phyloP scores from a whole-genome alignment of 2,113 vertebrate species.

The Megalops atlanticus region DNA sequence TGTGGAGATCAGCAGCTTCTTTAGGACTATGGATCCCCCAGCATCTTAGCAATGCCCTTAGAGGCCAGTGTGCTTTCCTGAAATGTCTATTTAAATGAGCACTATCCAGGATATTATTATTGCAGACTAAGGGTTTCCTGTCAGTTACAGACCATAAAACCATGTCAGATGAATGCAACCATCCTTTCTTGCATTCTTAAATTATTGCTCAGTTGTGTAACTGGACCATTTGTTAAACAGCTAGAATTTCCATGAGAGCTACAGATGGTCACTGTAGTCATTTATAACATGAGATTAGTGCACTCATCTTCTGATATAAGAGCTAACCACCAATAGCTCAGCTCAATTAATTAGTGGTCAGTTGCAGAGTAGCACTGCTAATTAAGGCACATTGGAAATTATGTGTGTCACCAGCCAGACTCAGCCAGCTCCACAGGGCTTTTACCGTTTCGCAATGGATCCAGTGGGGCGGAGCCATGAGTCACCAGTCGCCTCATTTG shows the following conservation, averaged over 20 bases:
- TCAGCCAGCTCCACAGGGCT: slow-evolving; percentile 9
- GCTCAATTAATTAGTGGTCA: slow-evolving; percentile 72
- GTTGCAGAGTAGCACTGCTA: slow-evolving; percentile 47
- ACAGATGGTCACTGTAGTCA: slow-evolving; percentile 31
- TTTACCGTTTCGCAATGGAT: slow-evolving; percentile 37
- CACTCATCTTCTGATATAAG: slow-evolving; percentile 54
- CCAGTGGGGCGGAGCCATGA: slow-evolving; percentile 38
- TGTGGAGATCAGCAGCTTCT: slow-evolving; percentile 65
- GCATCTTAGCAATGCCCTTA: slow-evolving; percentile 70
- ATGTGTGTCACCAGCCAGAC: neutral
- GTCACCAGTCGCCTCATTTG: slow-evolving; percentile 45
- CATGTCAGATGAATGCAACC: slow-evolving; percentile 62
- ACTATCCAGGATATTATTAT: slow-evolving; percentile 38
- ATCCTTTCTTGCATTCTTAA: slow-evolving; percentile 66
- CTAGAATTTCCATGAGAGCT: slow-evolving; percentile 40
- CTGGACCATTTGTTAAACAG: slow-evolving; percentile 59
- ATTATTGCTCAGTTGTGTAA: slow-evolving; percentile 72
- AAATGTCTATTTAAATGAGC: slow-evolving; percentile 64
- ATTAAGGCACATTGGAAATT: slow-evolving; percentile 45
- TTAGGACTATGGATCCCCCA: slow-evolving; percentile 58
- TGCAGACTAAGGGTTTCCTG: slow-evolving; percentile 50
- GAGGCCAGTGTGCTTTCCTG: slow-evolving; percentile 67
- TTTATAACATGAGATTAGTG: slow-evolving; percentile 46
- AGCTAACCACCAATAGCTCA: slow-evolving; percentile 68
- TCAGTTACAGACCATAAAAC: slow-evolving; percentile 54